Base-by-base conservation (phyloP, 2,888 invertebrate genomes). In the Eupeodes luniger region DNA sequence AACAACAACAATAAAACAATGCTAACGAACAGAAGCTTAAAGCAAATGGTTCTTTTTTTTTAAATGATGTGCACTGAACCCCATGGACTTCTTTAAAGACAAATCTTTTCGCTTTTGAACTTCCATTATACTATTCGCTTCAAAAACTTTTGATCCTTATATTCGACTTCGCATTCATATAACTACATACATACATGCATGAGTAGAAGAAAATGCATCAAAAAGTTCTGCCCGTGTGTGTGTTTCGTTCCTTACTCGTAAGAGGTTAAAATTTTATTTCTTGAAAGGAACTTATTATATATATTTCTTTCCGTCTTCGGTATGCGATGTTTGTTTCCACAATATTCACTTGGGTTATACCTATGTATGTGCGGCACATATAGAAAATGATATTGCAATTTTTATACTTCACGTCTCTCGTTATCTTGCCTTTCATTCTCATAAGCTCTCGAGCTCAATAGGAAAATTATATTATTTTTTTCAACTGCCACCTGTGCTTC, bases 1-100 rank as follows among this genome's bases (percentile, higher is more conserved):
- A 40, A 27, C 5, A 44, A 14, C 19, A 12, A 61, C 36, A 12
- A 69, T n/a, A 55, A 49, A 59, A 59, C 16, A 57, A 11, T n/a
- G 34, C 27, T 67, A 34, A 57, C 55, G 16, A 27, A 47, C 47
- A 47, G 2, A 11, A 47, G 47, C 47, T 47, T 59, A 16, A 11
- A 66, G 36, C 55, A 74, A 64, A 69, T 19, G 51, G 67, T 4
- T 74, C 81, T 69, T 74, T 81, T 55, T 3, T 9, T 40, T 40
- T 40, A 40, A 40, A 40, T 40, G 81, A 76, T 86, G 78, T 83
- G 75, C 86, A 75, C 75, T 75, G 82, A 83, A 82, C 83, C 75
- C 61, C 16, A 59, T 74, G 82, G 53, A 82, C 69, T 57, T 57
- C 36, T 79, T 70, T 55, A 75, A 70, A 79, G 67, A 79, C 11